Percentiles rank a stretch among this genome's conserved stretches.
These are phyloP conservation scores for Troides helena DNA, from an alignment of 2,888 invertebrate genomes.

Conservation along the genomic window DNA sequence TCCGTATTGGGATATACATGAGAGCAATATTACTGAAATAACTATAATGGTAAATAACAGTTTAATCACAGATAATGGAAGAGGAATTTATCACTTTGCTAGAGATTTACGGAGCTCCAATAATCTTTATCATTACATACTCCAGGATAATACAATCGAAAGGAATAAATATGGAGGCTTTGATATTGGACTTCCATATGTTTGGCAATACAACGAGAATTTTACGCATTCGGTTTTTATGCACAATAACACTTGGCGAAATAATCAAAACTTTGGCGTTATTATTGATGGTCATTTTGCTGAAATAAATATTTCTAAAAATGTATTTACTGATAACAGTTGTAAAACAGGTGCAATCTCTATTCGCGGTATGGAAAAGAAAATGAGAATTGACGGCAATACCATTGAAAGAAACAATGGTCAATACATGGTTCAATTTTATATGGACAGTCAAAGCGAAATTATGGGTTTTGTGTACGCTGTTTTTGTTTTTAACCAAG, in stretches of 20 bases:
- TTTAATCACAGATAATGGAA: conserved; percentile 91
- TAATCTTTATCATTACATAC: conserved; percentile 96
- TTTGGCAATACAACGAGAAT: conserved; percentile 97
- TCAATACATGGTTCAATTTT: conserved; percentile 91
- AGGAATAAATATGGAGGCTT: conserved; percentile 93
- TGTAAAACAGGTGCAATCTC: conserved; percentile 90
- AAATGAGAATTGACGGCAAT: conserved; percentile 90
- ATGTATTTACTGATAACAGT: conserved; percentile 90
- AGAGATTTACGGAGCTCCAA: conserved; percentile 97
- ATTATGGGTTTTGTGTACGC: conserved; percentile 92
- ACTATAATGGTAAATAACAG: conserved; percentile 93
- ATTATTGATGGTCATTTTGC: conserved; percentile 96
- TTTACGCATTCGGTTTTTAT: conserved; percentile 94
- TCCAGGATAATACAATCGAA: conserved; percentile 92
- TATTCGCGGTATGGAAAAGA: conserved; percentile 97
- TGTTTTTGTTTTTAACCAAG: conserved; percentile 87
- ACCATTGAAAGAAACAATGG: conserved; percentile 89
- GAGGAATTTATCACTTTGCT: conserved; percentile 93
- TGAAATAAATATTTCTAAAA: conserved; percentile 91
- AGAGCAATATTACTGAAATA: conserved; percentile 93
- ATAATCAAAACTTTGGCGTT: conserved; percentile 91
- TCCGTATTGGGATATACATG: conserved; percentile 91
- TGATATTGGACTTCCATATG: conserved; percentile 93
- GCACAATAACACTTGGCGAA: conserved; percentile 91
- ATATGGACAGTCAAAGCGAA: conserved; percentile 95